These are phyloP conservation scores for Cathartes aura DNA, from an alignment of 2,113 vertebrate species.

Conservation along the genomic window DNA sequence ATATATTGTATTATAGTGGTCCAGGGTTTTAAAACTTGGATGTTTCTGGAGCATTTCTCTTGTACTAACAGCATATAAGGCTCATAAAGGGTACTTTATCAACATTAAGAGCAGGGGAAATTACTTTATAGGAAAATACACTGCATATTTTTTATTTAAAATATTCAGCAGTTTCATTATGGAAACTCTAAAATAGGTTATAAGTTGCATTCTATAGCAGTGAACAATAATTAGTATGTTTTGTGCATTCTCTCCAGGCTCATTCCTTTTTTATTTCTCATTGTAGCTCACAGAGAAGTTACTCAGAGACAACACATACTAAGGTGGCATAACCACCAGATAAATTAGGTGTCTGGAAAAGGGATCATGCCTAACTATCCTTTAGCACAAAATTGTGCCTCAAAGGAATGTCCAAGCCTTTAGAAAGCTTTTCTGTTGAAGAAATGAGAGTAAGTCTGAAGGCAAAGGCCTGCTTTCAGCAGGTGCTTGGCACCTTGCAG, in stretches of 20 bases:
- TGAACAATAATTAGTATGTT: neutral
- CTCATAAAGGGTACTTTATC: neutral
- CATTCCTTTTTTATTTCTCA: neutral
- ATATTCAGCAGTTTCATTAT: neutral
- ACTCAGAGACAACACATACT: neutral
- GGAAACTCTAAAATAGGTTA: neutral
- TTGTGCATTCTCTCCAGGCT: neutral
- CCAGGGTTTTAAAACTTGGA: neutral
- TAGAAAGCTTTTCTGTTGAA: neutral
- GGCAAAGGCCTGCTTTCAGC: neutral
- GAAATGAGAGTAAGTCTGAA: neutral
- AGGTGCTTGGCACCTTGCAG: neutral
- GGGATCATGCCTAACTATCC: too few relatives aligned
- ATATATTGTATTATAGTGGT: neutral
- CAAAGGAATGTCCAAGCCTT: neutral
- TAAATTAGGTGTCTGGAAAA: neutral
- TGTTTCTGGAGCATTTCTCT: neutral
- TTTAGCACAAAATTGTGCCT: neutral
- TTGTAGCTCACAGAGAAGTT: neutral
- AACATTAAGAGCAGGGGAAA: neutral
- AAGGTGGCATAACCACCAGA: neutral
- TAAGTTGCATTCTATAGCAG: neutral
- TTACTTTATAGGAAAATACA: neutral
- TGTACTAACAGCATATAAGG: neutral
- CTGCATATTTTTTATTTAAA: neutral